These are phyloP conservation scores for Dromiciops gliroides DNA, from an alignment of 2,113 vertebrate species.

Conservation along the genomic window DNA sequence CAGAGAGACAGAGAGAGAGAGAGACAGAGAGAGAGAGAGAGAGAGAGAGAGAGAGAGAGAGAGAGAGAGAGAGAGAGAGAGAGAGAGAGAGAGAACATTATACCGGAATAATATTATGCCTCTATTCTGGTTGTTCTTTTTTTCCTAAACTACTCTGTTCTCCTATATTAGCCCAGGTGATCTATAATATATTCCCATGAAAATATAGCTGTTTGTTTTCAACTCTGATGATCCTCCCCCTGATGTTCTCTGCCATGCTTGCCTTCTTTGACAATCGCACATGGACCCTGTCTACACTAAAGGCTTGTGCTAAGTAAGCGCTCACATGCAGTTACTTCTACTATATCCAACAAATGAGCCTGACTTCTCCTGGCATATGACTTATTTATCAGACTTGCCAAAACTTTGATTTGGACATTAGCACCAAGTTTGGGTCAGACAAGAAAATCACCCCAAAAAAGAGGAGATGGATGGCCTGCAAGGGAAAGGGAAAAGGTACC, in stretches of 20 bases:
- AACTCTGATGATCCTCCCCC: background rate
- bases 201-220: background rate
- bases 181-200: background rate
- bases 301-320: background rate
- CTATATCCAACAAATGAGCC: background rate
- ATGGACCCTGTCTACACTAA: background rate
- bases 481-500: background rate
- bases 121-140: background rate
- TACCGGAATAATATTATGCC: background rate
- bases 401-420: background rate
- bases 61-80: too few species aligned
- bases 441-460: constrained; percentile 20
- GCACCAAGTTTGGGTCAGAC: background rate
- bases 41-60: too few species aligned
- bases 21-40: too few species aligned
- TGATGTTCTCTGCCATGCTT: background rate
- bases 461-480: background rate
- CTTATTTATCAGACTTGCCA: background rate
- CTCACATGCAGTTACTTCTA: background rate
- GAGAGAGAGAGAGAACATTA: constrained; percentile 17
- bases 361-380: background rate
- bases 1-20: too few species aligned
- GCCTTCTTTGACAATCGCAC: background rate
- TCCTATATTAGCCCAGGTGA: background rate
- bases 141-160: background rate